Percentiles rank a stretch among this genome's conserved stretches.
Evolutionary conservation across 2,113 vertebrate genomes (phyloP).

Genomic region (Syngnathus floridae): DNA sequence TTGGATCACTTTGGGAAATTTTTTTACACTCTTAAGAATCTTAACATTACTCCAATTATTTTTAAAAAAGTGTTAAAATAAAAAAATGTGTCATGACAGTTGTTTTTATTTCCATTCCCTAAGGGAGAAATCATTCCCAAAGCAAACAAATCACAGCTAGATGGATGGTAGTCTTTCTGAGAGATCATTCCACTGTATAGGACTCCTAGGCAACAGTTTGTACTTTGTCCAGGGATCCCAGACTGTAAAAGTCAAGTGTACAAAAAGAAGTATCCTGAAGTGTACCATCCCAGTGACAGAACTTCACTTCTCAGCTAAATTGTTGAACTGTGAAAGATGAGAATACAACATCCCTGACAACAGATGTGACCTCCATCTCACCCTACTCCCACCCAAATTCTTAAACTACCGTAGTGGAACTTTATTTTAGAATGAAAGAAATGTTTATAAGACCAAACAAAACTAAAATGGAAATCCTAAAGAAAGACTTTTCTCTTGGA

Average conservation of each 20-base stretch:
- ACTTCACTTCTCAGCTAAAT: neutral
- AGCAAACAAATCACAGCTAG: neutral
- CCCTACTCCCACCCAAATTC: neutral
- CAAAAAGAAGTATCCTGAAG: neutral
- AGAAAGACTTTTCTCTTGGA: constrained; percentile 7
- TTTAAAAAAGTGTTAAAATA: too few species aligned
- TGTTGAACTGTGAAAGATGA: neutral
- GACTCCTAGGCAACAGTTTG: neutral
- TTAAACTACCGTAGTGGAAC: neutral
- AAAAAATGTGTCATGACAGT: too few species aligned
- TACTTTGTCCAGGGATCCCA: neutral
- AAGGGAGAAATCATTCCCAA: neutral
- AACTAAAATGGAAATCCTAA: constrained; percentile 20
- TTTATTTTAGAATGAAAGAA: neutral
- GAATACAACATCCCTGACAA: neutral
- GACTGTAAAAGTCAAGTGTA: neutral
- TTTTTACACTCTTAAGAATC: too few species aligned
- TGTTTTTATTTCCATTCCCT: neutral
- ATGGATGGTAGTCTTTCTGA: neutral
- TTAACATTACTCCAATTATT: too few species aligned
- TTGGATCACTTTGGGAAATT: too few species aligned
- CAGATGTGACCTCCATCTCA: neutral
- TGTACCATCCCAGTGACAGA: neutral
- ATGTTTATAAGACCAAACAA: constrained; percentile 7
- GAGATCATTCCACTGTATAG: neutral